A percentile compares a stretch with the other conserved stretches of the same genome.
phyloP scores from a whole-genome alignment of 2,113 vertebrate species.

The Cebidichthys violaceus region DNA sequence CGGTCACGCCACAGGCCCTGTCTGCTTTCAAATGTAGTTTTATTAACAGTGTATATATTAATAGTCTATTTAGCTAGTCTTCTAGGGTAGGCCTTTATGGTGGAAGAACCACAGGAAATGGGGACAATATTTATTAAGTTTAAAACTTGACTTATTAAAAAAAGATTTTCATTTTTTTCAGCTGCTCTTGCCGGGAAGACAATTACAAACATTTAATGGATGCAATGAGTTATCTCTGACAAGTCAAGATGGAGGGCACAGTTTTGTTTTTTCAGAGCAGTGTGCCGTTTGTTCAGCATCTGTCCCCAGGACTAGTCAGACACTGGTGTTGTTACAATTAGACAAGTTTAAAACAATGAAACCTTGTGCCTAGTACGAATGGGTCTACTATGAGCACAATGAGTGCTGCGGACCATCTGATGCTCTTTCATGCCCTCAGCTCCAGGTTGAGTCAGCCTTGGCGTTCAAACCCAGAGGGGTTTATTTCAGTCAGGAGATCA shows the following conservation, averaged over 20 bases:
- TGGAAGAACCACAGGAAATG: not conserved
- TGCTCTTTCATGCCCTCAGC: conserved; percentile 68
- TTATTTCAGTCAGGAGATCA: conserved; percentile 67
- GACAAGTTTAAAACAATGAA: not conserved
- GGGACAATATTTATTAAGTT: not conserved
- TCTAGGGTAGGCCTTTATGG: not conserved
- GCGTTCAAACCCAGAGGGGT: conserved; percentile 61
- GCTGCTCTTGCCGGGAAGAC: not conserved
- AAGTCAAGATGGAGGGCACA: too few species aligned
- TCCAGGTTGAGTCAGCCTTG: conserved; percentile 62
- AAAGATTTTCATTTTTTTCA: not conserved
- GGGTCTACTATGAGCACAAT: not conserved
- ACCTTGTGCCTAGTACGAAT: too few species aligned
- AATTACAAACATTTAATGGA: not conserved
- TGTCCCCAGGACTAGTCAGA: too few species aligned
- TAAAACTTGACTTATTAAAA: not conserved
- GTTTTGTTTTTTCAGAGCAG: not conserved
- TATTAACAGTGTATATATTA: not conserved
- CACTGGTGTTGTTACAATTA: not conserved
- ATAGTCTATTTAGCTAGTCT: not conserved
- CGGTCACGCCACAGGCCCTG: too few species aligned
- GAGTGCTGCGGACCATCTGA: not conserved
- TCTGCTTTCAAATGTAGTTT: not conserved
- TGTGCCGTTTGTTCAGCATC: too few species aligned
- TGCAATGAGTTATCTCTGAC: not conserved